A percentile compares a stretch with the other conserved stretches of the same genome.
phyloP scores from a whole-genome alignment of 2,888 invertebrate genomes.

The Oconnorella tubifera region DNA sequence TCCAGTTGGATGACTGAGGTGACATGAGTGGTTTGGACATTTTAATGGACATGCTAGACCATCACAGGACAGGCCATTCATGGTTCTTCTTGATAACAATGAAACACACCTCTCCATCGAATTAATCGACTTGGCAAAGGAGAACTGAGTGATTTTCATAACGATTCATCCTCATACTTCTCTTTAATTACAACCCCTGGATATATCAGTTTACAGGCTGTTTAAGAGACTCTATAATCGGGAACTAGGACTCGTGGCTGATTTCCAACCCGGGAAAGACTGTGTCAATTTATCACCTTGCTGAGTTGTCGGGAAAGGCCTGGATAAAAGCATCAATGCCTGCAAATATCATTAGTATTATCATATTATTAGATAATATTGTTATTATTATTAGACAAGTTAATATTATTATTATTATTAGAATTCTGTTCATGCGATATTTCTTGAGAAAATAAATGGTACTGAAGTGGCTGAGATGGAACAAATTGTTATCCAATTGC shows the following conservation, averaged over 20 bases:
- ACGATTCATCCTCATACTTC: slow-evolving; percentile 23
- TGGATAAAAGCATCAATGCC: slow-evolving; percentile 1
- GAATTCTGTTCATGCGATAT: background rate
- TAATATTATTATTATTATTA: no score
- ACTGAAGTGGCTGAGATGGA: background rate
- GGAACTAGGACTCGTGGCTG: slow-evolving; percentile 13
- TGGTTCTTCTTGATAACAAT: slow-evolving; percentile 23
- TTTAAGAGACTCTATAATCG: slow-evolving; percentile 16
- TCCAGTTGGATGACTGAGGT: slow-evolving; percentile 16
- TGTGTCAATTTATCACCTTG: background rate
- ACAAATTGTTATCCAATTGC: background rate
- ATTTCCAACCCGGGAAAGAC: slow-evolving; percentile 14
- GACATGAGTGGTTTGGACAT: slow-evolving; percentile 14
- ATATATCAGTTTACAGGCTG: slow-evolving; percentile 17
- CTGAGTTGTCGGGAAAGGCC: background rate
- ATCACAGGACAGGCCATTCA: slow-evolving; percentile 3
- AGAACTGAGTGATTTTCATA: slow-evolving; percentile 14
- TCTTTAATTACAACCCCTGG: slow-evolving; percentile 25
- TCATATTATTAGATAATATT: no score
- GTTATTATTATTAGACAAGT: no score
- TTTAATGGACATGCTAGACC: slow-evolving; percentile 4
- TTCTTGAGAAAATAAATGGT: background rate
- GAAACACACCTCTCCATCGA: slow-evolving; percentile 18
- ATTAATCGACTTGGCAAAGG: slow-evolving; percentile 15
- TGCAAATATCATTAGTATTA: slow-evolving; percentile 3